Conservation (phyloP, 92 coral and sea anemone species). For the Porites cylindrica region DNA sequence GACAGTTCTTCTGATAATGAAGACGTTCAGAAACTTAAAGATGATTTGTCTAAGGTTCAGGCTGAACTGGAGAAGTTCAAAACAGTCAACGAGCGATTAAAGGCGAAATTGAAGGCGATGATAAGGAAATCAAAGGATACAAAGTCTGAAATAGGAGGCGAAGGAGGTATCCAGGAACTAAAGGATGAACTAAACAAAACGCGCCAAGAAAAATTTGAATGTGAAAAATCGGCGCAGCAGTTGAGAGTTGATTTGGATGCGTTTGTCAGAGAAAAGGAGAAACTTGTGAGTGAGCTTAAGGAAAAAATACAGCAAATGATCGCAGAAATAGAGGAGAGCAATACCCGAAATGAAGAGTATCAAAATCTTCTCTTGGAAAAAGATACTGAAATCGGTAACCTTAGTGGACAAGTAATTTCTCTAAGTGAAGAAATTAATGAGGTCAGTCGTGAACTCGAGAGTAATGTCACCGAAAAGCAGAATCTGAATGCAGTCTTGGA, state of each 20-base stretch:
- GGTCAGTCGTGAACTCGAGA: conserved; percentile 10
- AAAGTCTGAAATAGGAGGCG: conserved; percentile 37
- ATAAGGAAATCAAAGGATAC: conserved; percentile 31
- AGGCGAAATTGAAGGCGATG: conserved; percentile 18
- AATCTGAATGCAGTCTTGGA: conserved; percentile 24
- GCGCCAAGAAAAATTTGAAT: conserved; percentile 75
- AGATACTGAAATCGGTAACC: conserved; percentile 42
- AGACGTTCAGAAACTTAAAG: conserved; percentile 23
- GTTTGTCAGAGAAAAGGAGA: conserved; percentile 75
- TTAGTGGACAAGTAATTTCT: conserved; percentile 48
- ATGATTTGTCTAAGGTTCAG: conserved; percentile 34
- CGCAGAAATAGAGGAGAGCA: conserved; percentile 56
- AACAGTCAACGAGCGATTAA: conserved; percentile 41
- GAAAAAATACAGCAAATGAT: conserved; percentile 52
- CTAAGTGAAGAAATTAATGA: conserved; percentile 51
- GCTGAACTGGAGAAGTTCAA: conserved; percentile 39
- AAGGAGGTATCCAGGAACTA: conserved; percentile 36
- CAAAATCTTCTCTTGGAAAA: conserved; percentile 59
- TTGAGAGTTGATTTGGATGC: conserved; percentile 80
- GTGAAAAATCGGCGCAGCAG: conserved; percentile 83
- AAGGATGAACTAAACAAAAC: conserved; percentile 37
- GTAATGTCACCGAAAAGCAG: conserved; percentile 6
- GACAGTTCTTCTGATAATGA: neutral
- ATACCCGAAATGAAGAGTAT: conserved; percentile 56
- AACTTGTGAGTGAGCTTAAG: conserved; percentile 60